Base-by-base conservation (phyloP, 2,888 invertebrate genomes). In the Trisateles emortualis region DNA sequence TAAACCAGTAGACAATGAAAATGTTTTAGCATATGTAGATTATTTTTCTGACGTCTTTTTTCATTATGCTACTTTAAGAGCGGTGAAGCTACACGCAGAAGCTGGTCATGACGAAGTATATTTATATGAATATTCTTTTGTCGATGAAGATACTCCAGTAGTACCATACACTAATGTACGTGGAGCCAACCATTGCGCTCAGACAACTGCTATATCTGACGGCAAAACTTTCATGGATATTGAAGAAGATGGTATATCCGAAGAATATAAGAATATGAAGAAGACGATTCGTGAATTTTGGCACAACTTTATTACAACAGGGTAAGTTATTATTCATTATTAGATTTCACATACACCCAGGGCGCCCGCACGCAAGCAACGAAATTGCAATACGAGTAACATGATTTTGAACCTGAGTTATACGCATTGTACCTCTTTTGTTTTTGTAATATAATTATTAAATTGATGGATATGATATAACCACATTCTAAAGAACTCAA, bases 41-140 rank as follows among this genome's bases (percentile, higher is more conserved):
- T 81, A 65, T 35, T 68, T 72, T 40, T 55, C 78, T 5, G 88
- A 95, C 92, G 41, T 66, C 2, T 22, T 69, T 0, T 76, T 79
- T 41, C 59, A 47, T 2, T 74, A 67, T 39, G 45, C 72, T 0
- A 70, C 63, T 19, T 35, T 79, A 8, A 59, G 71, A 33, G 59
- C 76, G 2, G 53, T 69, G 2, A 8, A 35, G 13, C 9, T 76
- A 9, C 70, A 74, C 8, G 40, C 43, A 0, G 46, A 57, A 36
- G 56, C 64, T n/a, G 78, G 77, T 0, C 68, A 79, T 46, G 45
- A 79, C 43, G 52, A 71, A 26, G 70, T 80, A 53, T 79, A 74
- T 54, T 59, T 82, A n/a, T 82, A 79, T 49, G 74, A 79, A 41
- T 81, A 76, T 58, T 69, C 75, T 0, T 80, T 71, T 63, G 59